Evolutionary conservation across 2,888 invertebrate genomes (phyloP), one percentile per base, ranked within the genome.

Genomic region (Bellardia bayeri): DNA sequence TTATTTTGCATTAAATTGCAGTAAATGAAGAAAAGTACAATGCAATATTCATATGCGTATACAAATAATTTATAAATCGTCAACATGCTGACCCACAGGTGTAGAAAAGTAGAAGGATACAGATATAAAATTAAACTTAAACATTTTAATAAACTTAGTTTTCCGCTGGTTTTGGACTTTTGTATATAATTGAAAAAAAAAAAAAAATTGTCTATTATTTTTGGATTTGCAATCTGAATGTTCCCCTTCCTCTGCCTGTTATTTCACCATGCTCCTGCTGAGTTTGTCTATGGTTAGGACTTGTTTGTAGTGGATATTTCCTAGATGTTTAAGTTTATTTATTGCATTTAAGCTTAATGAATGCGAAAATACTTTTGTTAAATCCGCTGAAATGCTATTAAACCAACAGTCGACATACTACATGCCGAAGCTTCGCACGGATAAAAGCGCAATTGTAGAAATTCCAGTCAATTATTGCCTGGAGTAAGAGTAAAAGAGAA

Each of bases 261-360:
- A 33, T 33, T 33, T 23, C 8, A 0, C 58, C 37, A 75, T 75
- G 82, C 40, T 40, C 23, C 37, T 75, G 49, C 40, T 61, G 23
- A 2, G 3, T 33, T 72, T 54, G 30, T 2, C 37, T 42, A 7
- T 40, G 74, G 64, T 72, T 66, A 68, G 66, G 11, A 61, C n/a
- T 66, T 71, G 14, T 58, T 61, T 80, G 71, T 54, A 80, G 63
- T 71, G 63, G 11, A 8, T 40, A 56, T 82, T 78, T 58, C 56
- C 68, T 69, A 66, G 61, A 78, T 45, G 37, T 79, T 42, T 68
- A 69, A 82, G 86, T 82, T 79, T 86, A 86, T 86, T 86, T 75
- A 79, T 86, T 63, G 79, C 82, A 86, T 80, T 86, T 76, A 71
- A 86, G 86, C 83, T 86, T 83, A 86, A 83, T 86, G 83, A 86